These are phyloP conservation scores for Pantherophis alleghaniensis DNA, from an alignment of 2,797 vertebrate genomes.

Conservation along the genomic window DNA sequence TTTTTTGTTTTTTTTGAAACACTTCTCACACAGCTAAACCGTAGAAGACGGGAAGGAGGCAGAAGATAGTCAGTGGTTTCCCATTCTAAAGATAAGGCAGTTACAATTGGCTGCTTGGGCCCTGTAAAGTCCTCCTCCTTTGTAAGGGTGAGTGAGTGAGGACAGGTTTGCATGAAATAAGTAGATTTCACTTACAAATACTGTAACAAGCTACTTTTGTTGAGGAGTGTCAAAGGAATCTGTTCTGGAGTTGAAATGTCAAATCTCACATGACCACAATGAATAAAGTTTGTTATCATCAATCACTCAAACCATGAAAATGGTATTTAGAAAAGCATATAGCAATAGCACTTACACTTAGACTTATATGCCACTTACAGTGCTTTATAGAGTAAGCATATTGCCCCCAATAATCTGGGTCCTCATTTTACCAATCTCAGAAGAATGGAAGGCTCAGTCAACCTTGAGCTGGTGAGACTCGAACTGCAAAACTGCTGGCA, in stretches of 20 bases:
- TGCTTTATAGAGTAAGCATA: too few relatives aligned
- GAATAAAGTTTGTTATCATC: not conserved
- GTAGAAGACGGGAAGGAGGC: slow-evolving; percentile 12
- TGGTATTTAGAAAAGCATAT: not conserved
- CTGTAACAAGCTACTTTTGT: not conserved
- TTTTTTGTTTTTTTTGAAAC: slow-evolving; percentile 30
- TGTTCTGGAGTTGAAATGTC: not conserved
- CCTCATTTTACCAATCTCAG: too few relatives aligned
- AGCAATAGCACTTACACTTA: too few relatives aligned
- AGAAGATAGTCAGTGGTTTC: slow-evolving; percentile 4
- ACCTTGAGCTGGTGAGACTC: too few relatives aligned
- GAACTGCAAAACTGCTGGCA: too few relatives aligned
- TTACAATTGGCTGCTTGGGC: slow-evolving; percentile 3
- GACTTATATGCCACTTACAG: too few relatives aligned
- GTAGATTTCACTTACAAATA: not conserved
- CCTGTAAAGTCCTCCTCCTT: not conserved
- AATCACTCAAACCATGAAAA: not conserved
- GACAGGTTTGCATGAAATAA: not conserved
- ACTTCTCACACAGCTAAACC: slow-evolving; percentile 38
- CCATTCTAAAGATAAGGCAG: not conserved
- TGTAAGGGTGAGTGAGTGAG: not conserved
- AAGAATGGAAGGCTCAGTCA: too few relatives aligned
- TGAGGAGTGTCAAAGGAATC: not conserved
- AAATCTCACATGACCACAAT: not conserved
- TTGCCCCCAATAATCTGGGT: too few relatives aligned